A percentile compares a stretch with the other conserved stretches of the same genome.
phyloP scores from a whole-genome alignment of 2,888 invertebrate species.

The Salticus scenicus region DNA sequence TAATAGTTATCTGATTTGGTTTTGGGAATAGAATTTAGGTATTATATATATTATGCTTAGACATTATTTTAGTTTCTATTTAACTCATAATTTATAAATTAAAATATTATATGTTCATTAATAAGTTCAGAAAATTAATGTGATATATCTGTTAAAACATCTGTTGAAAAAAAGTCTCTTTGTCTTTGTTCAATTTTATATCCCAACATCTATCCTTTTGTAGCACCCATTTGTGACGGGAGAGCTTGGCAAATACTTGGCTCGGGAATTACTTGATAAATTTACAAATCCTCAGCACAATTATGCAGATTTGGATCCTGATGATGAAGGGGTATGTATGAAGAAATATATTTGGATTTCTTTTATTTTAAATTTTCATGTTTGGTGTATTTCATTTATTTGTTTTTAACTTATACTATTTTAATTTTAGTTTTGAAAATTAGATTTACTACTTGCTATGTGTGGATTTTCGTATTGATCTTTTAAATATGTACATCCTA shows the following conservation, averaged over 20 bases:
- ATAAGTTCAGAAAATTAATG: background rate
- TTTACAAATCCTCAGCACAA: slow-evolving; percentile 68
- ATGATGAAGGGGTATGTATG: slow-evolving; percentile 65
- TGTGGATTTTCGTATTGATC: too few species aligned
- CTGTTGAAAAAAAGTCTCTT: background rate
- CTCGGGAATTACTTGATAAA: slow-evolving; percentile 67
- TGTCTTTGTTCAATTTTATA: background rate
- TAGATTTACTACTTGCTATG: too few species aligned
- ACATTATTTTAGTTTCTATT: too few species aligned
- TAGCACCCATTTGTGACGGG: slow-evolving; percentile 69
- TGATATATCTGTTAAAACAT: background rate
- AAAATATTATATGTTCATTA: too few species aligned
- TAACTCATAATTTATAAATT: too few species aligned
- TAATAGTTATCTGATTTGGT: too few species aligned
- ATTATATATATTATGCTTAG: too few species aligned
- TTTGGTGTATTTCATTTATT: background rate
- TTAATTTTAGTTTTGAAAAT: too few species aligned
- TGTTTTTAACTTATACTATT: too few species aligned
- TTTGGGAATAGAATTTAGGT: too few species aligned
- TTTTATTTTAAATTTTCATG: background rate
- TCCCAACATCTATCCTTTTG: background rate
- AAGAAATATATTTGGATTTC: too few species aligned
- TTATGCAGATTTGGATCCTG: slow-evolving; percentile 66
- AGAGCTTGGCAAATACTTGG: slow-evolving; percentile 64
- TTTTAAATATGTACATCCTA: too few species aligned